Conservation (phyloP, 2,797 vertebrate species). For the Phrynocephalus forsythii region DNA sequence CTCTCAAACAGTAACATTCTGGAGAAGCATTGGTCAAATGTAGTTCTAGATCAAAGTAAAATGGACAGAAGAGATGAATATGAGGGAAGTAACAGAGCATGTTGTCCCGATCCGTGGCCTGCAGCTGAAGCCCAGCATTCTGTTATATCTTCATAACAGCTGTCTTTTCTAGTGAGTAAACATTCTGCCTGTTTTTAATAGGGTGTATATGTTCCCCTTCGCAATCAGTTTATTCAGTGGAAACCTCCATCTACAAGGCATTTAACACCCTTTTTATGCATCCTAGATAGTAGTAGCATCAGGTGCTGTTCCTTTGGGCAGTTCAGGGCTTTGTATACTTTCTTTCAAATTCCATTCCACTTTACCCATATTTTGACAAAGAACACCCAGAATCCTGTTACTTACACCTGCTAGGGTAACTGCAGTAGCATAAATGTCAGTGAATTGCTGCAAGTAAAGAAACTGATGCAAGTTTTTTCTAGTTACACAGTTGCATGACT, state of each 20-base stretch:
- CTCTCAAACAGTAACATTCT: not conserved
- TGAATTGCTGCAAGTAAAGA: no score
- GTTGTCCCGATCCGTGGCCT: not conserved
- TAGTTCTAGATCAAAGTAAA: not conserved
- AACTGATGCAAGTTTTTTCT: no score
- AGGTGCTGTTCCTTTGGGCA: not conserved
- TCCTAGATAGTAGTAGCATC: not conserved
- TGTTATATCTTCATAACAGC: slow-evolving; percentile 16
- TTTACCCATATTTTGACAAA: not conserved
- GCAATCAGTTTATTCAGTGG: not conserved
- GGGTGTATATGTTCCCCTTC: not conserved
- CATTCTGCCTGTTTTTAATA: slow-evolving; percentile 4
- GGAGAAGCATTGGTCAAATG: not conserved
- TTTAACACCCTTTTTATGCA: not conserved
- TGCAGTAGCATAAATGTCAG: no score
- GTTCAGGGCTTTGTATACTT: slow-evolving; percentile 5
- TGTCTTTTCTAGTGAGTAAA: slow-evolving; percentile 28
- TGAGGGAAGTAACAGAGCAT: not conserved
- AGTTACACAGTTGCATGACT: no score
- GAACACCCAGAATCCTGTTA: not conserved
- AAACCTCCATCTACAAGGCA: not conserved
- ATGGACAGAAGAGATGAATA: not conserved
- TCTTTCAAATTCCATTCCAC: not conserved
- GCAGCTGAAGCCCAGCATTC: not conserved
- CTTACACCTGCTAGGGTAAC: no score